These are phyloP conservation scores for Dicrostonyx torquatus DNA, from an alignment of 2,797 vertebrate species.

Conservation along the genomic window DNA sequence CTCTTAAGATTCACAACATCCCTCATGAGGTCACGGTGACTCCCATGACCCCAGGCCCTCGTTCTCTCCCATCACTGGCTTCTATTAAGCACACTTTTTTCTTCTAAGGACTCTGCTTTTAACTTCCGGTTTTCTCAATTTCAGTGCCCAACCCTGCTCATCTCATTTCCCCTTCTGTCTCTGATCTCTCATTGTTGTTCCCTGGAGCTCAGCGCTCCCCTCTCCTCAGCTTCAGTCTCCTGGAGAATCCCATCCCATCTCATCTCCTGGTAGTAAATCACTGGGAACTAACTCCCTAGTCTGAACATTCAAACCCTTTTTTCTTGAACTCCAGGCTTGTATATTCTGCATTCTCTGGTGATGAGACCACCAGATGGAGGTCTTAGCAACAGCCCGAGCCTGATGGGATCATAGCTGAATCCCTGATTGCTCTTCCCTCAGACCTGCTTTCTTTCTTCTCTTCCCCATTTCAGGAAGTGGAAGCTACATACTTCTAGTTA, in stretches of 20 bases:
- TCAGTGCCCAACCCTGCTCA: neutral
- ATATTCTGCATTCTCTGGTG: rapidly evolving
- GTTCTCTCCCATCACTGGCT: neutral
- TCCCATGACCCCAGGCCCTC: neutral
- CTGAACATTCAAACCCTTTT: neutral
- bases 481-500: neutral
- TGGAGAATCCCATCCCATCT: neutral
- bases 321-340: neutral
- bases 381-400: neutral
- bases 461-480: neutral
- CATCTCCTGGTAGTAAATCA: neutral
- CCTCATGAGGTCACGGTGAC: neutral
- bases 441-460: neutral
- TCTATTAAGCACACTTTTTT: neutral
- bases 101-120: neutral
- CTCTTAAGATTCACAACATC: neutral
- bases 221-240: neutral
- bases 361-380: neutral
- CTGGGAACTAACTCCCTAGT: neutral
- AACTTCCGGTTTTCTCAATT: neutral
- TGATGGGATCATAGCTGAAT: neutral
- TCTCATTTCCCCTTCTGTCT: neutral
- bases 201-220: neutral
- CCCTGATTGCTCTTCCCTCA: neutral
- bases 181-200: neutral